These are phyloP conservation scores for Brachylomia viminalis DNA, from an alignment of 2,888 invertebrate species.

Conservation along the genomic window DNA sequence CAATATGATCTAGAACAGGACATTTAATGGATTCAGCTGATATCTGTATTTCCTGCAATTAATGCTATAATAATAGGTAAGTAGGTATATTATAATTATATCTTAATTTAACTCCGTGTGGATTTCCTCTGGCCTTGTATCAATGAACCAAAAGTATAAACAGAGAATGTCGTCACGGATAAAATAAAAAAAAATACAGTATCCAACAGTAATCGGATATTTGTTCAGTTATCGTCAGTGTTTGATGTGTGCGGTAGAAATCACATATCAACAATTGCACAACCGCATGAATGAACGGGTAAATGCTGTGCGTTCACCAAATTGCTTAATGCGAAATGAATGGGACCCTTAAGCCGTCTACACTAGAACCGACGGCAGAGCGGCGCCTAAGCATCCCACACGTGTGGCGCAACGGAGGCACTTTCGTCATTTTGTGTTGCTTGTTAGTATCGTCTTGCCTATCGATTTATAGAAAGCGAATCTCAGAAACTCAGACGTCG, in stretches of 20 bases:
- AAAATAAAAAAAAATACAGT: conserved; percentile 28
- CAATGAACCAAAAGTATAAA: conserved; percentile 34
- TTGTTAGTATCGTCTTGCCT: conserved; percentile 84
- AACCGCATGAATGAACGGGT: conserved; percentile 87
- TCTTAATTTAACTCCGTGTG: conserved; percentile 47
- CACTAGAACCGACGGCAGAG: conserved; percentile 78
- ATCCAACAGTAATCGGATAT: conserved; percentile 33
- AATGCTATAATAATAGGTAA: conserved; percentile 42
- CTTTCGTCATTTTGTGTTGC: conserved; percentile 88
- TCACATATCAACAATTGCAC: conserved; percentile 80
- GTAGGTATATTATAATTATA: conserved; percentile 6
- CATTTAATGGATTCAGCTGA: conserved; percentile 65
- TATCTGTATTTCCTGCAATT: conserved; percentile 66
- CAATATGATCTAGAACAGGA: conserved; percentile 69
- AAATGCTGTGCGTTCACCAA: conserved; percentile 87
- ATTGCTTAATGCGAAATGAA: conserved; percentile 90
- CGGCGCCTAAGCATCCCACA: conserved; percentile 89
- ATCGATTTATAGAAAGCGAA: conserved; percentile 85
- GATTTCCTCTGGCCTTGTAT: conserved; percentile 70
- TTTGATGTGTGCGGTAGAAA: conserved; percentile 73
- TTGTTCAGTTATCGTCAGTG: conserved; percentile 60
- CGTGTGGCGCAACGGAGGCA: conserved; percentile 89
- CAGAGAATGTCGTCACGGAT: conserved; percentile 30
- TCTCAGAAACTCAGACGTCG: conserved; percentile 77
- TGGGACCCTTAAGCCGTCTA: conserved; percentile 85